Percentiles rank a stretch among this genome's conserved stretches.
phyloP scores from a whole-genome alignment of 2,888 invertebrate genomes.

The Omphaloscelis lunosa region DNA sequence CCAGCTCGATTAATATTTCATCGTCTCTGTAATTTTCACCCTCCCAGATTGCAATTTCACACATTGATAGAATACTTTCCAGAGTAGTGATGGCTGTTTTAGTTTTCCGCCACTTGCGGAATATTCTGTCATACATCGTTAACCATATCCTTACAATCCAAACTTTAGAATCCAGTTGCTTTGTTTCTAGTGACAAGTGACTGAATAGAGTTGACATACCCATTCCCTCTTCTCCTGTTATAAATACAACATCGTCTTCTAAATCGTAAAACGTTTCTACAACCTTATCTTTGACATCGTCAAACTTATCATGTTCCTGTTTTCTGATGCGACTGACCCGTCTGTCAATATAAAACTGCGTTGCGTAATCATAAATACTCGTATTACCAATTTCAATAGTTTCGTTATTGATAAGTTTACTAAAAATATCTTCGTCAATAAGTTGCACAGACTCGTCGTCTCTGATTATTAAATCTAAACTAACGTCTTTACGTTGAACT shows the following conservation, averaged over 20 bases:
- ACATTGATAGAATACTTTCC: slow-evolving; percentile 23
- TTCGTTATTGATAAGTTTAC: slow-evolving; percentile 36
- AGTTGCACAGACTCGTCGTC: slow-evolving; percentile 4
- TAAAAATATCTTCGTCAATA: slow-evolving; percentile 33
- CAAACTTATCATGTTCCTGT: background rate
- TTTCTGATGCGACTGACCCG: slow-evolving; percentile 2
- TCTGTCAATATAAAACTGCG: slow-evolving; percentile 31
- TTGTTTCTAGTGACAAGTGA: slow-evolving; percentile 58
- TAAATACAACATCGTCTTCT: slow-evolving; percentile 28
- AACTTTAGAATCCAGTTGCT: slow-evolving; percentile 23
- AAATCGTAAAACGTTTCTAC: slow-evolving; percentile 45
- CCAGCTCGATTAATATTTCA: background rate
- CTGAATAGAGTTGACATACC: slow-evolving; percentile 65
- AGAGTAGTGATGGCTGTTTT: slow-evolving; percentile 2
- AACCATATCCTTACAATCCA: slow-evolving; percentile 59
- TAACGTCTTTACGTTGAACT: slow-evolving; percentile 50
- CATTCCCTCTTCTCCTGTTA: slow-evolving; percentile 58
- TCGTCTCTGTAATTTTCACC: background rate
- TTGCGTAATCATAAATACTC: slow-evolving; percentile 11
- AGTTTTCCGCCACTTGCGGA: slow-evolving; percentile 36
- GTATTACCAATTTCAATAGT: slow-evolving; percentile 16
- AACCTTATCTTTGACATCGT: background rate
- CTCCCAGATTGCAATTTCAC: slow-evolving; percentile 1
- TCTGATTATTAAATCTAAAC: slow-evolving; percentile 29
- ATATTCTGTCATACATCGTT: slow-evolving; percentile 24